Base-by-base conservation (phyloP, 2,113 vertebrate genomes). In the Phaethon lepturus region DNA sequence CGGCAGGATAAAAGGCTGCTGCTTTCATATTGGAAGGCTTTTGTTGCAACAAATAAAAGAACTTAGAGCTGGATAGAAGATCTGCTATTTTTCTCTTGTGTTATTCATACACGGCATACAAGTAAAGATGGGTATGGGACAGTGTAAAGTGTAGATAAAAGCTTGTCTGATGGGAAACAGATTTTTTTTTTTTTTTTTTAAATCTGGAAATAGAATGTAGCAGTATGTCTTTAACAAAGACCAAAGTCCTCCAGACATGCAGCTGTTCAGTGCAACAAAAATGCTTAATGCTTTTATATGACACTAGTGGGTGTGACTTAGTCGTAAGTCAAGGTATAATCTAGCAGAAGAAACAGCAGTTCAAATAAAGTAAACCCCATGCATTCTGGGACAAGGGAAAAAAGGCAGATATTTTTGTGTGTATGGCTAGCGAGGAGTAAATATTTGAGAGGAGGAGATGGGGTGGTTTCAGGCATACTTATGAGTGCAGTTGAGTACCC, bases 141-240 rank as follows among this genome's bases (percentile, higher is more conserved):
- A 49, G 23, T 73, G 45, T 66, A 64, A 76, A n/a, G 28, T 35
- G 38, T 12, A 68, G 75, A 84, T 87, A 66, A 96, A 94, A 96
- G 52, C 31, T 33, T 31, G 14, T 8, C 12, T 49, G 58, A 83
- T 31, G 59, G 16, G 74, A 80, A 92, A 78, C 95, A 89, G 74
- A 13, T 85, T 89, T 90, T 38, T 38, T 38, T 38, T 38, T 38
- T 38, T 38, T 38, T 38, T 38, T 38, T 79, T 56, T 33, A 89
- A 95, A 75, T 88, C 55, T 84, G 52, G n/a, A 73, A 50, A 18
- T 50, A 58, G 52, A 92, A 77, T 87, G 73, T 25, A 14, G 29
- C 60, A 42, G 20, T 26, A 6, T 55, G 38, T 82, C 67, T 86
- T 55, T 11, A 67, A 22, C 29, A 71, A 35, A 93, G 55, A 90